Percentiles rank a stretch among this genome's conserved stretches.
Evolutionary conservation across 1,140 invertebrate genomes (phyloP).

Genomic region (Epicauta chinensis): DNA sequence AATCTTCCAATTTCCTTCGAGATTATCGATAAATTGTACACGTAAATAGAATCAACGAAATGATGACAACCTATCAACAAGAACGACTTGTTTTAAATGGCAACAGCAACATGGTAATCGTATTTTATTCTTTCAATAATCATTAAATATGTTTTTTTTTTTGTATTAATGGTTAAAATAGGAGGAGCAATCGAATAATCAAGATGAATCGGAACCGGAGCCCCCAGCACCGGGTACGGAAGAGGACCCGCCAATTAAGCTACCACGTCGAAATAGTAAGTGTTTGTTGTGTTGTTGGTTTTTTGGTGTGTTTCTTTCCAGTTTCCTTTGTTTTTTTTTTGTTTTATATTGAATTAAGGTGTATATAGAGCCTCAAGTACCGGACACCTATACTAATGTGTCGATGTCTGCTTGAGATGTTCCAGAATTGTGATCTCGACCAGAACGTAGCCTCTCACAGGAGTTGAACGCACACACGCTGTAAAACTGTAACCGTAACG

Average conservation of each 20-base stretch:
- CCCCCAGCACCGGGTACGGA: conserved; percentile 39
- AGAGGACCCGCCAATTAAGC: conserved; percentile 29
- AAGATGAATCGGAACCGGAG: conserved; percentile 27
- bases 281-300: neutral
- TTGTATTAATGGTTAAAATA: neutral
- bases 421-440: conserved; percentile 41
- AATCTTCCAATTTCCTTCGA: too few relatives aligned
- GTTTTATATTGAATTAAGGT: conserved; percentile 18
- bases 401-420: conserved; percentile 44
- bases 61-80: conserved; percentile 37
- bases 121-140: neutral
- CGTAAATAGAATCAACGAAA: conserved; percentile 14
- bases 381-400: conserved; percentile 37
- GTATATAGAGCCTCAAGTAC: conserved; percentile 22
- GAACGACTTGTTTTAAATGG: conserved; percentile 24
- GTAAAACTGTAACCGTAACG: conserved; percentile 37
- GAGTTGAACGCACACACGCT: conserved; percentile 29
- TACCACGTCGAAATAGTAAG: conserved; percentile 31
- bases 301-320: too few relatives aligned
- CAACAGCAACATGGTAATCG: conserved; percentile 11
- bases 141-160: neutral
- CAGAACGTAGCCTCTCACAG: conserved; percentile 33
- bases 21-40: too few relatives aligned
- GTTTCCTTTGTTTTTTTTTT: conserved; percentile 4
- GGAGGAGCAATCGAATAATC: neutral